A percentile compares a stretch with the other conserved stretches of the same genome.
phyloP scores from a whole-genome alignment of 1,140 invertebrate genomes.

The Ectropis grisescens region DNA sequence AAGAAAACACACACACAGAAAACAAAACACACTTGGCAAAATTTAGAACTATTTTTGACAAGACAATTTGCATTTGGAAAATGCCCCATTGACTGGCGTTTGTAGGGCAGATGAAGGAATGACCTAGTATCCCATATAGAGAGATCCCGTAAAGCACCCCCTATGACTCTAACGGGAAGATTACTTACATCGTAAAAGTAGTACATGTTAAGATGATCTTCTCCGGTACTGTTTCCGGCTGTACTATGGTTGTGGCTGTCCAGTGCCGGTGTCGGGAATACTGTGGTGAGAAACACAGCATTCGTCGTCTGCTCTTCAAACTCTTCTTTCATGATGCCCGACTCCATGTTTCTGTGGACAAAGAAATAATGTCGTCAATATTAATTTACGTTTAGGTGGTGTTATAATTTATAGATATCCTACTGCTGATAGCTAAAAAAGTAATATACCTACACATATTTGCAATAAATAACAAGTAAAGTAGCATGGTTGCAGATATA shows the following conservation, averaged over 20 bases:
- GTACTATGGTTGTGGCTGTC: conserved; percentile 13
- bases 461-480: too few species aligned
- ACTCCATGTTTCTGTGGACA: conserved; percentile 42
- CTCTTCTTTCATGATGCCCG: conserved; percentile 32
- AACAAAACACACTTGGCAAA: too few species aligned
- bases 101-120: too few species aligned
- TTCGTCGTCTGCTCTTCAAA: conserved; percentile 32
- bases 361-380: conserved; percentile 9
- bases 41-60: neutral
- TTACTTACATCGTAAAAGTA: conserved; percentile 60
- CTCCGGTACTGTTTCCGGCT: conserved; percentile 17
- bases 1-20: too few species aligned
- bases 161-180: neutral
- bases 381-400: too few species aligned
- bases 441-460: too few species aligned
- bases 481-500: too few species aligned
- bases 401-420: too few species aligned
- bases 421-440: too few species aligned
- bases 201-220: conserved; percentile 33
- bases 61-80: neutral
- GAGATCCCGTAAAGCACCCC: too few species aligned
- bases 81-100: neutral
- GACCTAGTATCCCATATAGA: too few species aligned
- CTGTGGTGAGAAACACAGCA: conserved; percentile 22
- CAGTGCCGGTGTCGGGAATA: conserved; percentile 16